phyloP scores from a whole-genome alignment of 2,888 invertebrate genomes.

The Coecobrya sp. region DNA sequence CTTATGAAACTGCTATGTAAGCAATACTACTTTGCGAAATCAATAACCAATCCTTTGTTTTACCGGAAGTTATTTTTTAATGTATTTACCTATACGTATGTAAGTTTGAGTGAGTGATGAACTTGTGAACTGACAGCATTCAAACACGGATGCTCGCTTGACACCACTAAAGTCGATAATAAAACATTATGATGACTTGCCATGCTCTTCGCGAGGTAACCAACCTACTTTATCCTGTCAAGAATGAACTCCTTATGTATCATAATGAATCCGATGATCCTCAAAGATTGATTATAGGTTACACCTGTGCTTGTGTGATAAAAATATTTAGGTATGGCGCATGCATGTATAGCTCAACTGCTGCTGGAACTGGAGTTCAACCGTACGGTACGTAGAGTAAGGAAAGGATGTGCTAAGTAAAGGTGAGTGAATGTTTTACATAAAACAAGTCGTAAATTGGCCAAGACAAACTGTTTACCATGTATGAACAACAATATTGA shows the following conservation, averaged over 20 bases:
- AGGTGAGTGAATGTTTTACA: constrained; percentile 73
- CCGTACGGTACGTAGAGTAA: neutral
- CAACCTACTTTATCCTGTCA: neutral
- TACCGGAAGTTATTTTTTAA: too few relatives aligned
- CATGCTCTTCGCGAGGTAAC: too few relatives aligned
- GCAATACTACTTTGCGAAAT: too few relatives aligned
- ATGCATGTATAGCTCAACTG: neutral
- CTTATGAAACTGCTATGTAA: too few relatives aligned
- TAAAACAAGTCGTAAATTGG: constrained; percentile 78
- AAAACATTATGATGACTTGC: too few relatives aligned
- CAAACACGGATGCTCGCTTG: too few relatives aligned
- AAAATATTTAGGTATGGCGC: neutral
- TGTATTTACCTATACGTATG: too few relatives aligned
- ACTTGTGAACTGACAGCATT: too few relatives aligned
- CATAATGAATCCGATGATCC: too few relatives aligned
- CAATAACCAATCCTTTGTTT: too few relatives aligned
- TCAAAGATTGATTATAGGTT: constrained; percentile 60
- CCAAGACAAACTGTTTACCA: constrained; percentile 73
- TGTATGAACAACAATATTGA: constrained; percentile 61
- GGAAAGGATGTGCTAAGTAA: constrained; percentile 60
- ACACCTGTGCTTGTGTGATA: neutral
- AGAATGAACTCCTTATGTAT: neutral
- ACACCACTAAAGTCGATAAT: too few relatives aligned
- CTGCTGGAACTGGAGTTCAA: neutral
- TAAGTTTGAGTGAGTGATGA: too few relatives aligned